phyloP scores from a whole-genome alignment of 2,888 invertebrate genomes.

The Philhelius pedissequus region DNA sequence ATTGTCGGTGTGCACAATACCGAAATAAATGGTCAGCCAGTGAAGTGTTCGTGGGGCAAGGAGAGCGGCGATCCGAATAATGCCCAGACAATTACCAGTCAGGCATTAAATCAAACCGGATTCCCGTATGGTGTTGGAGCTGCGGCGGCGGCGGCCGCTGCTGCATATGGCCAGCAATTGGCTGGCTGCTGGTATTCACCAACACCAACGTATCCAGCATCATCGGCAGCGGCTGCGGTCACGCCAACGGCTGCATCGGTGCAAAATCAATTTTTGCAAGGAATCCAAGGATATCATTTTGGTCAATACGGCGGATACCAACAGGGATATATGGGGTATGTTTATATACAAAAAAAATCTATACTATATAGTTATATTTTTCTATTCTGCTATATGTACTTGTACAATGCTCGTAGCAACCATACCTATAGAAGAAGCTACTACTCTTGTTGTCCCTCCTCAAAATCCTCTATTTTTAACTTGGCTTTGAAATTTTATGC shows the following conservation, averaged over 20 bases:
- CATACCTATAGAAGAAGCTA: not conserved
- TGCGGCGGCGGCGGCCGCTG: conserved; percentile 78
- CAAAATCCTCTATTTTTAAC: conserved; percentile 42
- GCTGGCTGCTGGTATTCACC: conserved; percentile 96
- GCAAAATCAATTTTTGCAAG: conserved; percentile 91
- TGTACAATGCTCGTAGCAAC: not conserved
- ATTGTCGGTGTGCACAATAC: conserved; percentile 98
- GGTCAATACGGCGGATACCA: conserved; percentile 94
- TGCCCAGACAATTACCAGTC: conserved; percentile 86
- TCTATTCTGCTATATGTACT: not conserved
- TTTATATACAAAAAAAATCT: conserved; percentile 59
- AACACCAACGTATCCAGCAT: conserved; percentile 83
- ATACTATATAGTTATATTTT: not conserved
- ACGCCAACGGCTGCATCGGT: conserved; percentile 87
- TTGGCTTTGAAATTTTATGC: conserved; percentile 64
- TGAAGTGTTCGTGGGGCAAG: conserved; percentile 99
- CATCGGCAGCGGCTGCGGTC: conserved; percentile 80
- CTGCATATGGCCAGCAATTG: conserved; percentile 89
- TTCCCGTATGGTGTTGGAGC: conserved; percentile 81
- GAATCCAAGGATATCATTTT: conserved; percentile 91
- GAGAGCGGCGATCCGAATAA: conserved; percentile 96
- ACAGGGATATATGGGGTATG: conserved; percentile 95
- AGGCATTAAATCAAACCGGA: conserved; percentile 78
- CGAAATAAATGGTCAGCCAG: conserved; percentile 96
- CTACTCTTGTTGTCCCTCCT: not conserved